Conservation (phyloP, 2,888 invertebrate genomes). For the Luffia ferchaultella region DNA sequence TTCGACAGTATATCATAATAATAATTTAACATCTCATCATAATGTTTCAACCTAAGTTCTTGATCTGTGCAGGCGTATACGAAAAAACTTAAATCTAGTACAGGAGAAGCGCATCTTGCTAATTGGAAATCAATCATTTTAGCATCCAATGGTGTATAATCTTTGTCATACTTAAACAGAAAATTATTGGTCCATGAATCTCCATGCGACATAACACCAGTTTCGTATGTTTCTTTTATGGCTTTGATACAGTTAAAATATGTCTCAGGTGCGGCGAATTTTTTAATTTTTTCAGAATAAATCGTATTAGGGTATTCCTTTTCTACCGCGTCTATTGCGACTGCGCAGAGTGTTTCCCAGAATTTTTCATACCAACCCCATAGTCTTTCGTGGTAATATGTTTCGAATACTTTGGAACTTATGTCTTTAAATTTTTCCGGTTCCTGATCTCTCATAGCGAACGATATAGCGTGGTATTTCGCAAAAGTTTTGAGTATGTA, state of each 20-base stretch:
- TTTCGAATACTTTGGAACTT: slow-evolving; percentile 51
- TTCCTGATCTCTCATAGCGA: slow-evolving; percentile 65
- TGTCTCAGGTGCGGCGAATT: slow-evolving; percentile 58
- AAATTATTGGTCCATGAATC: slow-evolving; percentile 83
- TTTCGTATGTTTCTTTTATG: slow-evolving; percentile 29
- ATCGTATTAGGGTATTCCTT: slow-evolving; percentile 68
- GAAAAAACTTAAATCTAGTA: slow-evolving; percentile 60
- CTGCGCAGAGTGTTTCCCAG: slow-evolving; percentile 49
- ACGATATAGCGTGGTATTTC: slow-evolving; percentile 66
- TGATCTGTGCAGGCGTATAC: slow-evolving; percentile 70
- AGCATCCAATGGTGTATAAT: slow-evolving; percentile 35
- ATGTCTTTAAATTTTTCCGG: slow-evolving; percentile 52
- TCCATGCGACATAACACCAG: slow-evolving; percentile 73
- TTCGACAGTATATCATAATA: slow-evolving; percentile 67
- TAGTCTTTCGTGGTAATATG: slow-evolving; percentile 61
- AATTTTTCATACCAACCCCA: slow-evolving; percentile 67
- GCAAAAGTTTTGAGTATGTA: slow-evolving; percentile 60
- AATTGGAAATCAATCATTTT: slow-evolving; percentile 78
- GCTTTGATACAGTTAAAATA: slow-evolving; percentile 56
- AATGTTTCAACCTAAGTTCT: slow-evolving; percentile 61
- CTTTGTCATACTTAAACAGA: slow-evolving; percentile 48
- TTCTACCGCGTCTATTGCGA: slow-evolving; percentile 70
- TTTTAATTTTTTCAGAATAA: slow-evolving; percentile 63
- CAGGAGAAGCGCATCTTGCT: slow-evolving; percentile 63
- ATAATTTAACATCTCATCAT: slow-evolving; percentile 63